Evolutionary conservation across 2,113 vertebrate genomes (phyloP), one percentile per base, ranked within the genome.

Genomic region (Chaetura pelagica): DNA sequence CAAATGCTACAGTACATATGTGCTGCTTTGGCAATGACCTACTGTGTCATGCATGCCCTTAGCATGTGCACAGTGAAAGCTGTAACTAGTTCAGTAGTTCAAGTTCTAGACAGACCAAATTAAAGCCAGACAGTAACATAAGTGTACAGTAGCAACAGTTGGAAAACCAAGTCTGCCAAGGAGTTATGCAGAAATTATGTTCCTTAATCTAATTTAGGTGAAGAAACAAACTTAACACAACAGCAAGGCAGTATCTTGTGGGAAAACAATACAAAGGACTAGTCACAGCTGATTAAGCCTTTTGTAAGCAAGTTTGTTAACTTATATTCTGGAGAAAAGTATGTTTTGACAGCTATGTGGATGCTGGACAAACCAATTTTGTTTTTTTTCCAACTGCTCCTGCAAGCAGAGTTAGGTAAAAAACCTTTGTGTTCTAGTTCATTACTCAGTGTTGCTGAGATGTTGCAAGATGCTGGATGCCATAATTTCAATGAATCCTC

Each of bases 1-100:
- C 88, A 58, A 62, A 4, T 72, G 75, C 86, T 81, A 78, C 52
- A 72, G 51, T 94, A 86, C 94, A 94, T 88, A 94, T 92, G 72
- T 78, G 79, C 52, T 69, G 63, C 84, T 91, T 86, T 85, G 81
- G 85, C 93, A 84, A 42, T 78, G 89, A 81, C 73, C 91, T 58
- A 42, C 73, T 48, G 46, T 57, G 42, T n/a, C 19, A 1, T 83
- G 73, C 19, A 1, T 83, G 73, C 78, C 73, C 55, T 80, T 34
- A 86, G 34, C 58, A 63, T 29, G 74, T 3, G 23, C 3, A 1
- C 81, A 90, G 44, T 3, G 7, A 81, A 67, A 91, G 40, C 34
- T 0, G 0, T 68, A 88, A 82, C 34, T 62, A 90, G 73, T 58
- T 92, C 81, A 93, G 46, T 11, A 86, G 76, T 82, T 86, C 76